Evolutionary conservation across 2,113 vertebrate species (phyloP).

Genomic region (Sardina pilchardus): DNA sequence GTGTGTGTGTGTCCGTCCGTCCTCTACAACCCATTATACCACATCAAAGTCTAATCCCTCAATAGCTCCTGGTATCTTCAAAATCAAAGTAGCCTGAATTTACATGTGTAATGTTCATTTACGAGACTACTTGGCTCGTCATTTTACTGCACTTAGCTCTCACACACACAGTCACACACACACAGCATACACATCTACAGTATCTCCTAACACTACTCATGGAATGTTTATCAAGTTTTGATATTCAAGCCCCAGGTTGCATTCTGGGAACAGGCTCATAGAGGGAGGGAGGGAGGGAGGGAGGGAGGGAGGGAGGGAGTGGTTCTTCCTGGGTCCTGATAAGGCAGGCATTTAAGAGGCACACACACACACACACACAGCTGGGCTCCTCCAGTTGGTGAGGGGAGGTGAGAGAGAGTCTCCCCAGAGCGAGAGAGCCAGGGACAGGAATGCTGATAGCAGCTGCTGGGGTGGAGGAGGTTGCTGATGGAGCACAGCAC

Average conservation of each 20-base stretch:
- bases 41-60: background rate
- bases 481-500: background rate
- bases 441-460: background rate
- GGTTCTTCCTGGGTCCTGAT: background rate
- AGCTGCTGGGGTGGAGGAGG: background rate
- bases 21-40: background rate
- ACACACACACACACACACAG: slow-evolving; percentile 22
- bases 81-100: background rate
- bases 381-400: background rate
- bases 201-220: background rate
- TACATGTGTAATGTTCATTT: background rate
- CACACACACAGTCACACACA: background rate
- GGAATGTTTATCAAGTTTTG: background rate
- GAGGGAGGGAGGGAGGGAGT: background rate
- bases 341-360: background rate
- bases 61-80: background rate
- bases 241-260: background rate
- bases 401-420: background rate
- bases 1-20: background rate
- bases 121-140: background rate
- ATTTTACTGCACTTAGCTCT: background rate
- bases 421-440: background rate
- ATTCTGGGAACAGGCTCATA: background rate
- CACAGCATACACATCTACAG: background rate
- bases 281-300: background rate